These are phyloP conservation scores for Euzophera pinguis DNA, from an alignment of 2,888 invertebrate genomes.

Conservation along the genomic window DNA sequence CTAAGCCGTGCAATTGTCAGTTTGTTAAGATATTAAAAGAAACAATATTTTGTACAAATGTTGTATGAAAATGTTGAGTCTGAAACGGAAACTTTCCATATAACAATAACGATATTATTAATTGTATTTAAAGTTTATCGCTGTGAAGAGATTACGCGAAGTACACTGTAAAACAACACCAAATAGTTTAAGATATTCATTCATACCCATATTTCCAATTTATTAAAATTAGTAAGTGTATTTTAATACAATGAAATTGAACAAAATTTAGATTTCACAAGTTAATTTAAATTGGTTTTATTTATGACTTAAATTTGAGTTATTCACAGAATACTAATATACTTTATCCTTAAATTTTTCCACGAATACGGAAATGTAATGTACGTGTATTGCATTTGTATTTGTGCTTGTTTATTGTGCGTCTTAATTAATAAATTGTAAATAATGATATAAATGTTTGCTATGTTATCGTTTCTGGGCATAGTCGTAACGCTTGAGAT, in stretches of 20 bases:
- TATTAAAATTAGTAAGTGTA: constrained; percentile 16
- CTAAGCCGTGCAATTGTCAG: constrained; percentile 39
- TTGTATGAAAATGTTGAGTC: constrained; percentile 65
- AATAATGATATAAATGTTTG: constrained; percentile 41
- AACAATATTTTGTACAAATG: constrained; percentile 67
- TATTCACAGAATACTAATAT: not conserved
- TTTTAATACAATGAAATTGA: constrained; percentile 14
- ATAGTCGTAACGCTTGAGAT: constrained; percentile 67
- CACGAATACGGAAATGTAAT: not conserved
- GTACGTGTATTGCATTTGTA: constrained; percentile 24
- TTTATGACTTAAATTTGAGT: not conserved
- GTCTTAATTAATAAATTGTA: constrained; percentile 35
- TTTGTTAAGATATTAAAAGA: constrained; percentile 38
- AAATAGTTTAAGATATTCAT: constrained; percentile 68
- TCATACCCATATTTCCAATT: constrained; percentile 37
- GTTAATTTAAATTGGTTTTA: no score
- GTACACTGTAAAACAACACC: constrained; percentile 73
- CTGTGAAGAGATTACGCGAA: constrained; percentile 46
- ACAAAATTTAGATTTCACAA: no score
- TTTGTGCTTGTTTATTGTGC: constrained; percentile 37
- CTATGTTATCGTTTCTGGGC: constrained; percentile 63
- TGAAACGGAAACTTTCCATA: constrained; percentile 58
- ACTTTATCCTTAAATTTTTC: not conserved
- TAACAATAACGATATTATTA: constrained; percentile 33
- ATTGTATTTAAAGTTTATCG: constrained; percentile 47